Evolutionary conservation across 1,140 invertebrate species (phyloP), one percentile per base, ranked within the genome.

Genomic region (Ctenoplectra terminalis): DNA sequence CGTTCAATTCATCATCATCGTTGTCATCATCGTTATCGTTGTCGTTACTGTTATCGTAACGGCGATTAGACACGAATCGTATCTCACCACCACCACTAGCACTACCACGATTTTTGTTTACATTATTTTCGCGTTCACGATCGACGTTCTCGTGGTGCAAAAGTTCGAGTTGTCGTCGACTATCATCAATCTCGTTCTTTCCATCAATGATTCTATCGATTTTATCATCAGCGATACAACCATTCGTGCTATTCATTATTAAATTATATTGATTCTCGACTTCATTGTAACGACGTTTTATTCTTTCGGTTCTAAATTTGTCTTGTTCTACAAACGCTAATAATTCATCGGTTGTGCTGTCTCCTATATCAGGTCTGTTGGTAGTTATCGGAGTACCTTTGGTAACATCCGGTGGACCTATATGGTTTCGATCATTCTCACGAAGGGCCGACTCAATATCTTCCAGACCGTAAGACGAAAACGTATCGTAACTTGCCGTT

Each of bases 291-390:
- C 97, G 95, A 84, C 97, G 96, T 81, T 97, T 96, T 5, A 98
- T 95, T 37, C 97, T 94, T 87, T 98, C 97, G 0, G 97, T 97
- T 40, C 97, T 93, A 17, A 96, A 95, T 0, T 96, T 96, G 84
- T 97, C 97, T 64, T 97, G 97, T 82, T 98, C 96, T 0, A 98
- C 97, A 89, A 98, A 98, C 31, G 96, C 96, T 0, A 96, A 96
- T 40, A 98, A 92, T 71, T 98, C 97, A 85, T 98, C 97, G 58
- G 95, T 93, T 11, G 92, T 90, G 46, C 94, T 93, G 48, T 94
- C 91, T 50, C 94, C 93, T 26, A 93, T 94, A 52, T 84, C 70
- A 0, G 91, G 90, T 9, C 90, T 91, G 8, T 74, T 80, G 1
- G 87, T 85, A 0, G 90, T 91, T 6, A n/a, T 61, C 17, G 94